Evolutionary conservation across 1,140 invertebrate genomes (phyloP).

Genomic region (Drosophila bifasciata): DNA sequence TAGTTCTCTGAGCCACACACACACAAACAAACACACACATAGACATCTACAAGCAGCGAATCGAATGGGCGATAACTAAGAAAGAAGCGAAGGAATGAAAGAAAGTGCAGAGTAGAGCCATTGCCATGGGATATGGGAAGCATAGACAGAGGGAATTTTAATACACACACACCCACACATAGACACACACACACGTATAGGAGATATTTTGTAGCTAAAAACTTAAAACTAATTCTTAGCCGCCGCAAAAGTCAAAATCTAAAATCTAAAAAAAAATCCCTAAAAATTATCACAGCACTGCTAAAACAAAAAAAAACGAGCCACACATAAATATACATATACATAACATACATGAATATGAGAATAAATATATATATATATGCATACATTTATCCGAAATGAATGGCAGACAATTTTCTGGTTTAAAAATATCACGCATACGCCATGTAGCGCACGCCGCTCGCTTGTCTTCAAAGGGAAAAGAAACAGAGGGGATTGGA

Average conservation of each 20-base stretch:
- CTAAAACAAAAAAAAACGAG: conserved; percentile 54
- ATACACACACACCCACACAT: conserved; percentile 33
- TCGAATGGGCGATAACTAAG: conserved; percentile 46
- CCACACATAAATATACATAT: conserved; percentile 45
- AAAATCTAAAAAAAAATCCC: conserved; percentile 5
- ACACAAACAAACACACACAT: conserved; percentile 13
- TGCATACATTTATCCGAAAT: conserved; percentile 37
- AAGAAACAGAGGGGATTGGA: conserved; percentile 1
- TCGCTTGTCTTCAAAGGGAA: conserved; percentile 35
- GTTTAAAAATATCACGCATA: conserved; percentile 57
- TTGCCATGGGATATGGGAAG: conserved; percentile 4
- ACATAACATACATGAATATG: conserved; percentile 29
- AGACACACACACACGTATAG: conserved; percentile 20
- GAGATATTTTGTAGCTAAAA: conserved; percentile 39
- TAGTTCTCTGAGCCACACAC: conserved; percentile 56
- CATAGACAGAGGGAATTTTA: conserved; percentile 44
- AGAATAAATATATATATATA: conserved; percentile 14
- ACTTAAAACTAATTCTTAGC: conserved; percentile 45
- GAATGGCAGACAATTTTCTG: conserved; percentile 36
- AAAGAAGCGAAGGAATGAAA: background rate
- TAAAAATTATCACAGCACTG: conserved; percentile 57
- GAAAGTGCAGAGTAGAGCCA: background rate
- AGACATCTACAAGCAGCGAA: conserved; percentile 27
- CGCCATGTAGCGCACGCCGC: conserved; percentile 45
- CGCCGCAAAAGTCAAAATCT: conserved; percentile 17